Conservation (phyloP, 2,888 invertebrate genomes). For the Tigriopus californicus region DNA sequence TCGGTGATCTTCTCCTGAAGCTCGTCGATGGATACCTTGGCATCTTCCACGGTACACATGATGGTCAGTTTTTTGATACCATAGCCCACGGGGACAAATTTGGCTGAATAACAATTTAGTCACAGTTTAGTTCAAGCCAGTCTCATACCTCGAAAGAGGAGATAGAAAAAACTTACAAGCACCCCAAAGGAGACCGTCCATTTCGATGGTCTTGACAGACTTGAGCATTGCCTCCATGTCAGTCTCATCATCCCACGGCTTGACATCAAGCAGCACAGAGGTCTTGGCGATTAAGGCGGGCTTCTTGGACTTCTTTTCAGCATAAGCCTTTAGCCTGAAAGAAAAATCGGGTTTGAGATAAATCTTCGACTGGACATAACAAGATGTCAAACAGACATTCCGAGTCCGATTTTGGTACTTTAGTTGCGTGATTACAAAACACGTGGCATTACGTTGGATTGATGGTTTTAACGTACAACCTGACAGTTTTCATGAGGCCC, state of each 20-base stretch:
- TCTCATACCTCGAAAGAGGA: too few relatives aligned
- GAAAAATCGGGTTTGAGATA: too few relatives aligned
- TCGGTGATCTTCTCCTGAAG: constrained; percentile 71
- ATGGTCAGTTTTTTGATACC: constrained; percentile 91
- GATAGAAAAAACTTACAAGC: constrained; percentile 38
- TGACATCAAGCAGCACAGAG: constrained; percentile 81
- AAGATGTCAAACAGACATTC: too few relatives aligned
- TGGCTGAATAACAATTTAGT: too few relatives aligned
- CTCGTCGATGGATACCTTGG: constrained; percentile 77
- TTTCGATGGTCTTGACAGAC: constrained; percentile 56
- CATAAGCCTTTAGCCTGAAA: constrained; percentile 41
- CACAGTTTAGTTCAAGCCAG: constrained; percentile 24
- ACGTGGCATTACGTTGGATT: too few relatives aligned
- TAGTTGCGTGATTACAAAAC: too few relatives aligned
- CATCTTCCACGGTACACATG: constrained; percentile 86
- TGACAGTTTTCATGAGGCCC: too few relatives aligned
- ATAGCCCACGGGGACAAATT: constrained; percentile 82
- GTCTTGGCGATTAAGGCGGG: constrained; percentile 85
- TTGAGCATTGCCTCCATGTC: constrained; percentile 73
- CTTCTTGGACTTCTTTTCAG: constrained; percentile 86
- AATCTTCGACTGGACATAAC: too few relatives aligned
- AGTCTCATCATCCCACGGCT: constrained; percentile 90
- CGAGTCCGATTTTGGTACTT: too few relatives aligned
- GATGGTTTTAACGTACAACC: too few relatives aligned
- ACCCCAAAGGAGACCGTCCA: constrained; percentile 92